Conservation (phyloP, 2,797 vertebrate genomes). For the Cuculus canorus region DNA sequence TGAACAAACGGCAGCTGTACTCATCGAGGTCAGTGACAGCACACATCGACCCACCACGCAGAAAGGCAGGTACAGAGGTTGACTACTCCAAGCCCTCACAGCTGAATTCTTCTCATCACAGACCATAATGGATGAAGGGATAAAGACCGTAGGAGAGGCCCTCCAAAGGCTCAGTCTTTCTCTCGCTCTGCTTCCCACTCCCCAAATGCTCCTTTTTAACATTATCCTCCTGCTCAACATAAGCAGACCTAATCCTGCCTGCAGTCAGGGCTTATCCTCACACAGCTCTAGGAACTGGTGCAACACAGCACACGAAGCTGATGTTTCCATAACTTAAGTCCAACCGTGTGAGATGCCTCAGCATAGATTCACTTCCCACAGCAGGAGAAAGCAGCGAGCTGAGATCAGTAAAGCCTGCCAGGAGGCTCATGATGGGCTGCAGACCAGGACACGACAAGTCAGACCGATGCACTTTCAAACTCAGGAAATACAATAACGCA, state of each 20-base stretch:
- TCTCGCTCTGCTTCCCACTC: background rate
- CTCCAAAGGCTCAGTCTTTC: background rate
- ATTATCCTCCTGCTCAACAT: background rate
- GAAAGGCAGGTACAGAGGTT: background rate
- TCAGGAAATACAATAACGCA: background rate
- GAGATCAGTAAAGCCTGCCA: background rate
- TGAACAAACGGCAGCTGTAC: background rate
- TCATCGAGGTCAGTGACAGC: rapidly evolving
- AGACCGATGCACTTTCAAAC: background rate
- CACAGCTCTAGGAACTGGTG: background rate
- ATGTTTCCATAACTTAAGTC: background rate
- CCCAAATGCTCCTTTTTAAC: background rate
- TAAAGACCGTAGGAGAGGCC: background rate
- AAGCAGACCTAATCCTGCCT: background rate
- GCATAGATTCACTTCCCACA: rapidly evolving
- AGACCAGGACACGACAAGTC: background rate
- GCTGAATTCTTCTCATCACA: background rate
- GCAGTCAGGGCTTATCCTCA: background rate
- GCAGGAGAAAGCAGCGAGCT: background rate
- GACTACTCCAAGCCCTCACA: background rate
- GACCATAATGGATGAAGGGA: rapidly evolving
- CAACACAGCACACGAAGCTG: rapidly evolving
- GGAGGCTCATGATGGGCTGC: background rate
- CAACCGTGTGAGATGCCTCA: background rate
- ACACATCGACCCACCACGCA: rapidly evolving